Conservation (phyloP, 2,797 vertebrate genomes). For the Platyrinchus mystaceus region DNA sequence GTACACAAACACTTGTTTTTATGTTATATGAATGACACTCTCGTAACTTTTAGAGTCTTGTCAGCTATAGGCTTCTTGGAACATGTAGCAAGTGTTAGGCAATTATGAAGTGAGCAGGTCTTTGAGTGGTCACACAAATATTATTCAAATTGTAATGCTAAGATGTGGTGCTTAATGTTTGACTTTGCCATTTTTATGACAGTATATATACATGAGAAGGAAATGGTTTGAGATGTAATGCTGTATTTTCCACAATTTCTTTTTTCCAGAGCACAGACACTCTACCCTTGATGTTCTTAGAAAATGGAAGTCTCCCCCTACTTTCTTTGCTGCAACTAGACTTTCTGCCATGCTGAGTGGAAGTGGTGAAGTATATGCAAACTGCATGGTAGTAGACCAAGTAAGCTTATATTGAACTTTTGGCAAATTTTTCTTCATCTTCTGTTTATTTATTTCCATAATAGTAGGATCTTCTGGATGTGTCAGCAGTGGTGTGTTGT, state of each 20-base stretch:
- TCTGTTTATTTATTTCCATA: not conserved
- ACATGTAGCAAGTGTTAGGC: not conserved
- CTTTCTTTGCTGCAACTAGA: conserved; percentile 76
- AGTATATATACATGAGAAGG: not conserved
- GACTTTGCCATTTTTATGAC: not conserved
- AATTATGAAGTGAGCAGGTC: not conserved
- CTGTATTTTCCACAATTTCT: not conserved
- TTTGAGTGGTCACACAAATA: not conserved
- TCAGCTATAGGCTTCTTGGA: not conserved
- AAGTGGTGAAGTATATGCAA: conserved; percentile 81
- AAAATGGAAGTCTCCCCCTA: conserved; percentile 76
- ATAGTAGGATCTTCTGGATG: not conserved
- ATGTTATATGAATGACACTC: not conserved
- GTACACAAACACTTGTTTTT: not conserved
- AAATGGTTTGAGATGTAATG: not conserved
- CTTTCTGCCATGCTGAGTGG: conserved; percentile 84
- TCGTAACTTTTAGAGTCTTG: not conserved
- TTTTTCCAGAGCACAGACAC: conserved; percentile 81
- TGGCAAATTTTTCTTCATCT: not conserved
- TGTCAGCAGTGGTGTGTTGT: not conserved
- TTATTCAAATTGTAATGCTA: not conserved
- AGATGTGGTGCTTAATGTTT: not conserved
- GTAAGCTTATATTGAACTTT: conserved; percentile 49
- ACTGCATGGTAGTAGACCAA: conserved; percentile 77
- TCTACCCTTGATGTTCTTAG: conserved; percentile 75